phyloP scores from a whole-genome alignment of 2,797 vertebrate species.

The Allobates femoralis region DNA sequence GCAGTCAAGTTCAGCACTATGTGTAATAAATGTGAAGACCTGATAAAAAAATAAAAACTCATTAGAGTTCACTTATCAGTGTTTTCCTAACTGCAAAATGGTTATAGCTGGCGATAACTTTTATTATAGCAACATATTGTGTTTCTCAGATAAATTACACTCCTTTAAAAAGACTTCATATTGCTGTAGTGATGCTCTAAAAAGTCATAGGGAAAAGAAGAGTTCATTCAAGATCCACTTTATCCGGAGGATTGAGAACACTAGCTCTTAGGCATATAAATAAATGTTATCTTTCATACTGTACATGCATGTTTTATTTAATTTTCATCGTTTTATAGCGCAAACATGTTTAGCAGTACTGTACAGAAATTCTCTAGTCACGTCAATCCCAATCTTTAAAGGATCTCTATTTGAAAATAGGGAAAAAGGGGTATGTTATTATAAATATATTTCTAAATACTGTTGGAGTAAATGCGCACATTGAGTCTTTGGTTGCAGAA shows the following conservation, averaged over 20 bases:
- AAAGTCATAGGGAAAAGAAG: not conserved
- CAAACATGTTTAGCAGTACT: not conserved
- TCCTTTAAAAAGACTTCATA: constrained; percentile 12
- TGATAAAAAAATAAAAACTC: constrained; percentile 45
- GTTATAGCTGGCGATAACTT: constrained; percentile 44
- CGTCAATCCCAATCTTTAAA: no score
- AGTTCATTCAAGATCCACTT: not conserved
- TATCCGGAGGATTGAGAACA: not conserved
- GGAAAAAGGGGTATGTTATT: no score
- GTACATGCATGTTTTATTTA: not conserved
- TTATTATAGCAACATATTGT: constrained; percentile 36
- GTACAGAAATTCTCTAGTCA: not conserved
- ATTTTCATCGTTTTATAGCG: not conserved
- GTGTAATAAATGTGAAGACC: constrained; percentile 44
- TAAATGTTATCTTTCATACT: not conserved
- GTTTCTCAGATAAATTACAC: constrained; percentile 31
- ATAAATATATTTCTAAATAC: no score
- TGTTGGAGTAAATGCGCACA: no score
- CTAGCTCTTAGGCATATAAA: no score
- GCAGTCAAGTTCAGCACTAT: constrained; percentile 15
- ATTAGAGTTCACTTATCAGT: constrained; percentile 51
- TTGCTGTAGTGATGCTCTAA: not conserved
- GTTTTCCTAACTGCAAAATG: constrained; percentile 42
- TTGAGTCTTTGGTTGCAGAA: no score
- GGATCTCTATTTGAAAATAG: no score